A percentile compares a stretch with the other conserved stretches of the same genome.
Conservation (phyloP, 2,113 vertebrate genomes). For the Hydrochoerus hydrochaeris region DNA sequence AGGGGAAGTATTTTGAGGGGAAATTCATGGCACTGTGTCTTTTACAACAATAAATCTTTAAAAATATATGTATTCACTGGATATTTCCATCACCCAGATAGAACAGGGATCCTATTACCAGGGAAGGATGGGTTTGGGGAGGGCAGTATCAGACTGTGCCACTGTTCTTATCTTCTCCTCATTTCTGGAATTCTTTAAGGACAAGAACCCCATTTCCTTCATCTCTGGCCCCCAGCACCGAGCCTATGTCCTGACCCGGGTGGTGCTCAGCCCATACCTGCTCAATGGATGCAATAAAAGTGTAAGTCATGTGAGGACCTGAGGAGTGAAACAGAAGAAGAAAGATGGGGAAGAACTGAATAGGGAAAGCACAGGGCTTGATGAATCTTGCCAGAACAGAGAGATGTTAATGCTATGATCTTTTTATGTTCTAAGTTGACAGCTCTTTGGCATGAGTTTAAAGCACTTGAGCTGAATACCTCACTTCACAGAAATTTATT, state of each 20-base stretch:
- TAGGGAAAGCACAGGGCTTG: slow-evolving; percentile 61
- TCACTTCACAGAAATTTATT: slow-evolving; percentile 74
- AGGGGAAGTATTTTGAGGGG: neutral
- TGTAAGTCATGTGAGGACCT: neutral
- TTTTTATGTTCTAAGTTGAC: slow-evolving; percentile 69
- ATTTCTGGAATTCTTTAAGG: neutral
- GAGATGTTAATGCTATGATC: slow-evolving; percentile 61
- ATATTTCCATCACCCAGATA: neutral
- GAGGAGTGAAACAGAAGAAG: neutral
- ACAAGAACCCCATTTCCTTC: neutral
- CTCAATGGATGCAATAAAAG: neutral
- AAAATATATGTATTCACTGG: neutral
- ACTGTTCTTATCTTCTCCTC: neutral
- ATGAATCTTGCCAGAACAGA: slow-evolving; percentile 77
- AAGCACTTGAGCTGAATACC: slow-evolving; percentile 69
- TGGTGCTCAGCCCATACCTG: neutral
- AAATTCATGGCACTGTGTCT: neutral
- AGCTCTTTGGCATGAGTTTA: slow-evolving; percentile 76
- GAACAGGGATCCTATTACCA: neutral
- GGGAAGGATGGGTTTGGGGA: neutral
- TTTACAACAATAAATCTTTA: neutral
- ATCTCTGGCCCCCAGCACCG: neutral
- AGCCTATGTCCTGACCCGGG: neutral
- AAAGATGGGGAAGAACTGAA: slow-evolving; percentile 41
- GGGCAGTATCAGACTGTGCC: neutral